These are phyloP conservation scores for Drosophila pandora DNA, from an alignment of 1,140 invertebrate genomes.

Conservation along the genomic window DNA sequence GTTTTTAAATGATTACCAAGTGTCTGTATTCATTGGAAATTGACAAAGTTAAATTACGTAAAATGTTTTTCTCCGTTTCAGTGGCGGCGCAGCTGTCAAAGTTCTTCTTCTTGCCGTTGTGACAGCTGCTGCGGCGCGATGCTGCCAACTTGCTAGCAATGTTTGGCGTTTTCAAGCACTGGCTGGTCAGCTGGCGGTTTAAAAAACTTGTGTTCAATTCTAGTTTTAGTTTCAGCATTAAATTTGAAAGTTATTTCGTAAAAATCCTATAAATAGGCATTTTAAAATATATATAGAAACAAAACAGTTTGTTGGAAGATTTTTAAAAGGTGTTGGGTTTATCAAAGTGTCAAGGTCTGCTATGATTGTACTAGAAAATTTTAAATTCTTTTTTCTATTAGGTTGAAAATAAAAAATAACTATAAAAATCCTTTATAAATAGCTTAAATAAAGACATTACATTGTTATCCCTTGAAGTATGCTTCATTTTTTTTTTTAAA, in stretches of 20 bases:
- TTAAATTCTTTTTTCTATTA: no score
- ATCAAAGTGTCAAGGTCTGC: no score
- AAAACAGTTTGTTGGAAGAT: no score
- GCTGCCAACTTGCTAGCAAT: conserved; percentile 10
- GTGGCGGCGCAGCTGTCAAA: conserved; percentile 66
- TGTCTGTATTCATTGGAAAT: conserved; percentile 11
- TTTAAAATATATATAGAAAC: background rate
- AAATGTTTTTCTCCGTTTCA: conserved; percentile 73
- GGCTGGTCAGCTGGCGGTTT: background rate
- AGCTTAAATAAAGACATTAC: no score
- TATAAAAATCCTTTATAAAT: no score
- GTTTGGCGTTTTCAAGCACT: conserved; percentile 2
- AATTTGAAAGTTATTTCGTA: background rate
- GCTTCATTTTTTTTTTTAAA: background rate
- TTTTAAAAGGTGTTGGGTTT: no score
- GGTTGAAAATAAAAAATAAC: no score
- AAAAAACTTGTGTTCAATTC: background rate
- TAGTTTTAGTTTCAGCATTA: background rate
- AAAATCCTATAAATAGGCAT: background rate
- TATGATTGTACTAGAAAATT: background rate
- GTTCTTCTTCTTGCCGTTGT: conserved; percentile 36
- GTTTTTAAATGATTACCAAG: background rate
- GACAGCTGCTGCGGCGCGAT: conserved; percentile 41
- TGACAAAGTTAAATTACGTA: conserved; percentile 72
- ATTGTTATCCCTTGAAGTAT: background rate